Conservation (phyloP, 2,797 vertebrate genomes). For the Chelonia mydas region DNA sequence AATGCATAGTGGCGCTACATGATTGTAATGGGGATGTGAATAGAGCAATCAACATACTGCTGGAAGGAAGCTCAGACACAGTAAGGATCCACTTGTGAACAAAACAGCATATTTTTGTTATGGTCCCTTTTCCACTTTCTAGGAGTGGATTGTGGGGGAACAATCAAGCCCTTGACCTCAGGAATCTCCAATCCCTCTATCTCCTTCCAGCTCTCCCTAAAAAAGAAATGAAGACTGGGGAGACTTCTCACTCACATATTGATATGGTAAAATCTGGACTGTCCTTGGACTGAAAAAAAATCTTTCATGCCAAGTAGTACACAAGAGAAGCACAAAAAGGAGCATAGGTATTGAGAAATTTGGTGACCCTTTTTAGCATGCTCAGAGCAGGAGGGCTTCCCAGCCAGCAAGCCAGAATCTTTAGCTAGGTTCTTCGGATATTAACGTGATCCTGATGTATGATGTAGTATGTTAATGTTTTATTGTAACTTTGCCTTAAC, state of each 20-base stretch:
- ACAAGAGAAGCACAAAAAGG: not conserved
- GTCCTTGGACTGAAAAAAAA: not conserved
- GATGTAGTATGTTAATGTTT: not conserved
- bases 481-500: not conserved
- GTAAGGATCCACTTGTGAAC: conserved; percentile 77
- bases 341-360: not conserved
- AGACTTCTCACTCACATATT: not conserved
- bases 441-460: not conserved
- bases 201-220: not conserved
- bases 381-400: not conserved
- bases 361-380: not conserved
- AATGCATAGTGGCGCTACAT: conserved; percentile 96
- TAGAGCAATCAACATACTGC: conserved; percentile 95
- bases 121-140: not conserved
- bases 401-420: not conserved
- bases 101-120: not conserved
- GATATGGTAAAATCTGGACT: not conserved
- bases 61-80: conserved; percentile 96
- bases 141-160: not conserved
- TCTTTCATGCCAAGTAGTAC: not conserved
- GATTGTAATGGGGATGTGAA: conserved; percentile 98
- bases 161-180: accelerated
- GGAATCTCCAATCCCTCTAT: accelerated
- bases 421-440: not conserved
- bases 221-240: accelerated